Conservation (phyloP, 1,140 invertebrate species). For the Meteorus sp. region DNA sequence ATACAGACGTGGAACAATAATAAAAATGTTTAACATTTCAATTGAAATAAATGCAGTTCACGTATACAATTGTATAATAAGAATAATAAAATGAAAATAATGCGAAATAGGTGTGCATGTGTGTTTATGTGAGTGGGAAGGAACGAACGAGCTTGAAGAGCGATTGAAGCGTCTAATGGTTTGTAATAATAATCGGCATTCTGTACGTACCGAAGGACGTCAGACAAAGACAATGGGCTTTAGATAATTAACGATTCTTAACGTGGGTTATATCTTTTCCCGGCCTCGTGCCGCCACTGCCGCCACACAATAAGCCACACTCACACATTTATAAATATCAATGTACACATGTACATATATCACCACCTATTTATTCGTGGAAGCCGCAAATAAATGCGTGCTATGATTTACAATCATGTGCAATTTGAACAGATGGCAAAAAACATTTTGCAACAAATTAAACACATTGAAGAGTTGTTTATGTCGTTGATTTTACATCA, state of each 20-base stretch:
- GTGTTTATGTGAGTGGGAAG: no score
- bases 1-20: no score
- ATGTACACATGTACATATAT: background rate
- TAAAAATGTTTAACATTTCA: no score
- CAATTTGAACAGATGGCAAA: no score
- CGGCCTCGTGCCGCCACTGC: background rate
- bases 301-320: background rate
- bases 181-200: conserved; percentile 5
- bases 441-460: no score
- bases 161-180: background rate
- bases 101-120: background rate
- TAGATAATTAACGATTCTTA: conserved; percentile 21
- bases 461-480: no score
- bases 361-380: conserved; percentile 9
- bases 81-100: background rate
- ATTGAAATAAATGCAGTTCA: no score
- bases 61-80: no score
- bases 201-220: background rate
- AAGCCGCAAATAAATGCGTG: conserved; percentile 11
- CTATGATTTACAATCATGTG: conserved; percentile 5
- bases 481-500: no score
- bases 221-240: conserved; percentile 7
- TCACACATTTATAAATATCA: background rate
- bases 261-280: conserved; percentile 11
- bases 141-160: no score